These are phyloP conservation scores for Polymixis lichenea DNA, from an alignment of 2,888 invertebrate species.

Conservation along the genomic window DNA sequence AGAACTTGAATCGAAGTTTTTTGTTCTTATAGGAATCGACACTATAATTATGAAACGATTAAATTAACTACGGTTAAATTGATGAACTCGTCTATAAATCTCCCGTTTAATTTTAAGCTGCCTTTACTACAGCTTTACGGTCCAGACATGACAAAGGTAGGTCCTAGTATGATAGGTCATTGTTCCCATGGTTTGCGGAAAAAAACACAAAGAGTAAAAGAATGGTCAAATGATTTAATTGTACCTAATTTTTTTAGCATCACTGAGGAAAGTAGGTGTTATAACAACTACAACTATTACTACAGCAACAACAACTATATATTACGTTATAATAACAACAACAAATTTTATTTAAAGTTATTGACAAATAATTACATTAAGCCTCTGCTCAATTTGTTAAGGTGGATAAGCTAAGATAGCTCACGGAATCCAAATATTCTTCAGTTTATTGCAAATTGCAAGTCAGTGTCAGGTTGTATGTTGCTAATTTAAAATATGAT, in stretches of 20 bases:
- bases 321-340: too few species aligned
- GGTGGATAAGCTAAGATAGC: too few species aligned
- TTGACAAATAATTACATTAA: too few species aligned
- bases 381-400: too few species aligned
- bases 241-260: slow-evolving; percentile 54
- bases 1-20: slow-evolving; percentile 16
- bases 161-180: slow-evolving; percentile 67
- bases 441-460: too few species aligned
- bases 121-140: slow-evolving; percentile 48
- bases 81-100: slow-evolving; percentile 37
- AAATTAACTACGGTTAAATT: slow-evolving; percentile 31
- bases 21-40: slow-evolving; percentile 34
- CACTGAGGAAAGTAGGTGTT: slow-evolving; percentile 47
- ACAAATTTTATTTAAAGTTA: too few species aligned
- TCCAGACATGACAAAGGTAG: slow-evolving; percentile 47
- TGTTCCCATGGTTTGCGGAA: slow-evolving; percentile 67
- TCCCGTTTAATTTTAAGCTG: slow-evolving; percentile 48
- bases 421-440: too few species aligned
- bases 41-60: slow-evolving; percentile 32
- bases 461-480: too few species aligned
- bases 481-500: too few species aligned
- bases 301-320: too few species aligned
- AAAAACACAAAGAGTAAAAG: slow-evolving; percentile 67
- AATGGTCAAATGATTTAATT: background rate
- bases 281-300: too few species aligned